A percentile compares a stretch with the other conserved stretches of the same genome.
Evolutionary conservation across 2,888 invertebrate genomes (phyloP).

Genomic region (Hypomecis punctinalis): DNA sequence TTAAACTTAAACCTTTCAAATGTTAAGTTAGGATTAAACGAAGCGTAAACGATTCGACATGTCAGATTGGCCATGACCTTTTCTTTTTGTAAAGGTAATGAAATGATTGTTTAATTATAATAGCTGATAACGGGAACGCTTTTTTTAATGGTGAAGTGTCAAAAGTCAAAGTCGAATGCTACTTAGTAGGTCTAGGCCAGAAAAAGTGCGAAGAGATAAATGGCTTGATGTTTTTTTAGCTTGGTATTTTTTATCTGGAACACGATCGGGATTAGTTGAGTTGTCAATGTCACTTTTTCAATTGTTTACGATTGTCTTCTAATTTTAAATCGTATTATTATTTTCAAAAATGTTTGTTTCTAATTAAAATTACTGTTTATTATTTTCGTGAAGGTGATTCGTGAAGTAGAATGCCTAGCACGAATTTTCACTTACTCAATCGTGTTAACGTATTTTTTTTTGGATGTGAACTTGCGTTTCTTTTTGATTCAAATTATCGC

Average conservation of each 20-base stretch:
- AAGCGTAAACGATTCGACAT: conserved; percentile 18
- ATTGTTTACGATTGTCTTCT: too few relatives aligned
- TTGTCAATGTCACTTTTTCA: neutral
- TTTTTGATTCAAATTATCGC: too few relatives aligned
- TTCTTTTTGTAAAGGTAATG: conserved; percentile 12
- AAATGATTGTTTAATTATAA: conserved; percentile 18
- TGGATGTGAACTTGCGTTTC: too few relatives aligned
- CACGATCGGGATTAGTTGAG: neutral
- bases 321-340: too few relatives aligned
- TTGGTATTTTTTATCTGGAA: neutral
- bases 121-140: conserved; percentile 9
- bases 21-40: conserved; percentile 11
- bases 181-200: conserved; percentile 16
- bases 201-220: too few relatives aligned
- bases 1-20: conserved; percentile 22
- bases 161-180: conserved; percentile 12
- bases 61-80: conserved; percentile 15
- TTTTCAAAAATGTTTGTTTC: too few relatives aligned
- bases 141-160: conserved; percentile 9
- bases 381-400: too few relatives aligned
- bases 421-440: too few relatives aligned
- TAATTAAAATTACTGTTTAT: too few relatives aligned
- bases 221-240: neutral
- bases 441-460: too few relatives aligned
- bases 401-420: too few relatives aligned